Conservation (phyloP, 2,888 invertebrate genomes). For the Phortica magna region DNA sequence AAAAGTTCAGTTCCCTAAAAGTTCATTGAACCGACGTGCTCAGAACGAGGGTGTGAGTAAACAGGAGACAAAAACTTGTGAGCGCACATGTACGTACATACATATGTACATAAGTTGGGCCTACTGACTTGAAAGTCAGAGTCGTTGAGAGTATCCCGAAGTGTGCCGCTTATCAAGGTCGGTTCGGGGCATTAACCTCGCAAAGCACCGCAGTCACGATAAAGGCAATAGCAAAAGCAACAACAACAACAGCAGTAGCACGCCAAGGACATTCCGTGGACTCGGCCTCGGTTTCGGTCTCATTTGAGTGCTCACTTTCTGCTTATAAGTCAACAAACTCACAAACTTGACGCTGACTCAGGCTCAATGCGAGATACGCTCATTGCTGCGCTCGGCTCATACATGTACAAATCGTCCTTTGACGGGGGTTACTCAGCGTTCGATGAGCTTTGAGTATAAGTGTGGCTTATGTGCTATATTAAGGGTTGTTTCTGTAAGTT, state of each 20-base stretch:
- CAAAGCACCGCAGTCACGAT: slow-evolving; percentile 36
- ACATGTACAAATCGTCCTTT: background rate
- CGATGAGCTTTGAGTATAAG: background rate
- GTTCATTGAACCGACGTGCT: slow-evolving; percentile 64
- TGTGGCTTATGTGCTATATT: slow-evolving; percentile 49
- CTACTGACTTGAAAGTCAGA: background rate
- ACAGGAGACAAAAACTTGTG: background rate
- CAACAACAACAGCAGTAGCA: slow-evolving; percentile 49
- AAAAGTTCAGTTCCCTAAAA: slow-evolving; percentile 61
- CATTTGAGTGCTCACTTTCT: background rate
- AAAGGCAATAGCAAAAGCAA: slow-evolving; percentile 37
- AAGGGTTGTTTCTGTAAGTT: slow-evolving; percentile 56
- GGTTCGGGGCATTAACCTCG: slow-evolving; percentile 76
- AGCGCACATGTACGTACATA: background rate
- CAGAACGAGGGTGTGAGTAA: background rate
- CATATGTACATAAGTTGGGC: background rate
- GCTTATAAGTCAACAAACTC: slow-evolving; percentile 59
- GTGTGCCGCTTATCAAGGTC: slow-evolving; percentile 74
- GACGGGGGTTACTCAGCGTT: background rate
- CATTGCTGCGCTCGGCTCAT: background rate
- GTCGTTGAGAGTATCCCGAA: slow-evolving; percentile 51
- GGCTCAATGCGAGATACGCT: background rate
- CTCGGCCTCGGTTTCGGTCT: slow-evolving; percentile 29
- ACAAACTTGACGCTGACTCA: slow-evolving; percentile 30
- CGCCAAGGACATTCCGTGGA: slow-evolving; percentile 61